These are phyloP conservation scores for Orthosia cruda DNA, from an alignment of 2,888 invertebrate species.

Conservation along the genomic window DNA sequence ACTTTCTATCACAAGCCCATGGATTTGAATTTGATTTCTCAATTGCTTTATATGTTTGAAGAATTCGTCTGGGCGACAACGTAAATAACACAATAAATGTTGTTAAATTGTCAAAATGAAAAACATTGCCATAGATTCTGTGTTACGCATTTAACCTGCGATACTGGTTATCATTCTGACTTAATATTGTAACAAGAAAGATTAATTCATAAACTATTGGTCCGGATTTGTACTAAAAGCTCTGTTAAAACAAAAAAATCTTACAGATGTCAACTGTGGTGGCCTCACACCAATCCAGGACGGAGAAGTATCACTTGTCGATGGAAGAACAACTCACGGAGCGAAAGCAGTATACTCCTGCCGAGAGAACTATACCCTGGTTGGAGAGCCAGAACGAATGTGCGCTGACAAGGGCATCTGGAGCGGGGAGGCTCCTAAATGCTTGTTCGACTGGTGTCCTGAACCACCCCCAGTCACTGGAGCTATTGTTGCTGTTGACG, in stretches of 20 bases:
- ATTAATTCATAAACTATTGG: background rate
- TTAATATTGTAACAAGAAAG: background rate
- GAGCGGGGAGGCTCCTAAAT: slow-evolving; percentile 95
- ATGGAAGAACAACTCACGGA: slow-evolving; percentile 95
- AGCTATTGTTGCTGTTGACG: slow-evolving; percentile 94
- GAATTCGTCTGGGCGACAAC: too few species aligned
- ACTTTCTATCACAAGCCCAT: too few species aligned
- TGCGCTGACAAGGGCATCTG: slow-evolving; percentile 95
- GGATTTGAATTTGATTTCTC: too few species aligned
- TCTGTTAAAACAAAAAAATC: slow-evolving; percentile 5
- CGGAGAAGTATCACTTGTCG: slow-evolving; percentile 93
- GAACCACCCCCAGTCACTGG: slow-evolving; percentile 96
- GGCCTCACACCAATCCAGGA: slow-evolving; percentile 93
- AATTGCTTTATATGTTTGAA: too few species aligned
- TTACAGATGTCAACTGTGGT: slow-evolving; percentile 96
- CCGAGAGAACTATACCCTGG: slow-evolving; percentile 96
- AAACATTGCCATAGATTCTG: too few species aligned
- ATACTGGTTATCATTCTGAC: too few species aligned
- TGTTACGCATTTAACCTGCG: too few species aligned
- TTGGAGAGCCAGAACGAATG: slow-evolving; percentile 94
- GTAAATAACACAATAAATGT: too few species aligned
- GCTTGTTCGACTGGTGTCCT: slow-evolving; percentile 97
- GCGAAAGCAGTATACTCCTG: slow-evolving; percentile 95
- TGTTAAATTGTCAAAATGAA: too few species aligned
- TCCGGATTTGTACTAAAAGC: background rate